Base-by-base conservation (phyloP, 2,797 vertebrate genomes). In the Thunnus albacares region DNA sequence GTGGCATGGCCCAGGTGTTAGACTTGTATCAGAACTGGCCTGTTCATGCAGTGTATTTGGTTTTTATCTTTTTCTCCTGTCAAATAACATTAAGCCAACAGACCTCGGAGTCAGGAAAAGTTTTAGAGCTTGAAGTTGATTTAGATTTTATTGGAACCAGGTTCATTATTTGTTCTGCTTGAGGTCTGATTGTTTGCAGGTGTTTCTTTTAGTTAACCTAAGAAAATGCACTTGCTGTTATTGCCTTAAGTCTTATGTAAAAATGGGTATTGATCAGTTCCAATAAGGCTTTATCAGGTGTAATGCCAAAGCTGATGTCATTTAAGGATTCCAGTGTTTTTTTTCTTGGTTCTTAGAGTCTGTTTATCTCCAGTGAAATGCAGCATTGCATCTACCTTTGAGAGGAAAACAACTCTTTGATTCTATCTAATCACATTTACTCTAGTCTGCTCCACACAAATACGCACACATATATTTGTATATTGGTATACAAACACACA, bases 101-200 rank as follows among this genome's bases (percentile, higher is more conserved):
- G 28, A 79, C 77, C 75, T 60, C 14, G 17, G 65, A 81, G 75
- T 75, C 75, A 74, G 47, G 33, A 56, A 56, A 82, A n/a, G 71
- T 72, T 83, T 63, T 75, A 26, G 47, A 69, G 79, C 64, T 88
- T 83, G 62, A 85, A 81, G 70, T 72, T 79, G 82, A 75, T 83
- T 86, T 74, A 64, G 68, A 77, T 85, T 88, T 81, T 61, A 81
- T 82, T 80, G 63, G 47, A 68, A 77, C 58, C 49, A 49, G 17
- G 75, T 72, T 56, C 35, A 17, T 80, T 87, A 85, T 83, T 72
- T 74, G 43, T 81, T 87, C 24, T 82, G 59, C 79, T 85, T 71
- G 14, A 82, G 63, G 57, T 71, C 43, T 56, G 67, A 67, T 84
- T 80, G 78, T 80, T 80, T 77, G 52, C 24, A 47, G 79, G 84